Conservation (phyloP, 2,888 invertebrate species). For the Seira sanloemensis region DNA sequence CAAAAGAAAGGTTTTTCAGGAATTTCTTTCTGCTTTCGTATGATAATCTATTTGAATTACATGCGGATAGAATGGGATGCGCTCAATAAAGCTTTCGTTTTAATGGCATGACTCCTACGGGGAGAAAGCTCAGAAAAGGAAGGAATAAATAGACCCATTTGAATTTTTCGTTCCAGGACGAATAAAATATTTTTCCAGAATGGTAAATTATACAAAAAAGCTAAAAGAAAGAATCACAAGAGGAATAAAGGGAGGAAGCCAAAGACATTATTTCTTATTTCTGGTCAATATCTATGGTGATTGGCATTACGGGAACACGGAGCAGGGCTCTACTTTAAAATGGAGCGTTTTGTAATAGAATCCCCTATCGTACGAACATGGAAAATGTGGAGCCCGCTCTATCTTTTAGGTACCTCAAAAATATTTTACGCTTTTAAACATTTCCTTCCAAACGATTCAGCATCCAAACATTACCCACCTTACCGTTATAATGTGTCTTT, state of each 20-base stretch:
- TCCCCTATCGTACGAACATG: too few relatives aligned
- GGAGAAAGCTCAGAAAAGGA: slow-evolving; percentile 62
- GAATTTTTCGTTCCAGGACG: slow-evolving; percentile 72
- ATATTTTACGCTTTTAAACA: too few relatives aligned
- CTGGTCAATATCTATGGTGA: slow-evolving; percentile 32
- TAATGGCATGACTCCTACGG: slow-evolving; percentile 69
- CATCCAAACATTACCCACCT: too few relatives aligned
- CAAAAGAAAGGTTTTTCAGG: slow-evolving; percentile 38
- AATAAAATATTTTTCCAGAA: slow-evolving; percentile 70
- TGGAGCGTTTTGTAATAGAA: too few relatives aligned
- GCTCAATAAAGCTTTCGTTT: slow-evolving; percentile 73
- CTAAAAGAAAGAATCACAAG: neutral
- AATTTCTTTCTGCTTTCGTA: slow-evolving; percentile 60
- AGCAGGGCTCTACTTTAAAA: too few relatives aligned
- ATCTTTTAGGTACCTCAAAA: too few relatives aligned
- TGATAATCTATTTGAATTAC: slow-evolving; percentile 72
- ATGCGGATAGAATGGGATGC: slow-evolving; percentile 69
- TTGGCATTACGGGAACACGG: too few relatives aligned
- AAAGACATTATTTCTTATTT: slow-evolving; percentile 13
- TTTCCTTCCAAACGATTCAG: too few relatives aligned
- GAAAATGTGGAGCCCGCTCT: too few relatives aligned
- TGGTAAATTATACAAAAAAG: too few relatives aligned
- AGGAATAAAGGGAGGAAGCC: neutral
- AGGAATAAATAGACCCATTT: slow-evolving; percentile 71
- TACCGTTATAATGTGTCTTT: too few relatives aligned